Conservation (phyloP, 2,113 vertebrate species). For the Atrichornis clamosus region DNA sequence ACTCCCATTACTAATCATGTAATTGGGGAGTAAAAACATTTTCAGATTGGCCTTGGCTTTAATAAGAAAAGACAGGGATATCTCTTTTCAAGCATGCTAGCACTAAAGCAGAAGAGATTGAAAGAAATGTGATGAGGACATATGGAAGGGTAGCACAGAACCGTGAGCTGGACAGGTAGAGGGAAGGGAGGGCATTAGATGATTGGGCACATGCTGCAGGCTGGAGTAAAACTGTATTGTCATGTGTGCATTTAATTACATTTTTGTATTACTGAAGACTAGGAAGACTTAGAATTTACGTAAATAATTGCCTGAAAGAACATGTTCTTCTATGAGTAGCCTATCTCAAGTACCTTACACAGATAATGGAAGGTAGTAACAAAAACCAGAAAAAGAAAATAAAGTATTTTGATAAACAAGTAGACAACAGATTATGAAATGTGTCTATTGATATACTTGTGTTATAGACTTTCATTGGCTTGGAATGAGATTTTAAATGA, state of each 20-base stretch:
- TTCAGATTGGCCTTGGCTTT: not conserved
- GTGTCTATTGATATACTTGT: not conserved
- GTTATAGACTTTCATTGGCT: not conserved
- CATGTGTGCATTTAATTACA: not conserved
- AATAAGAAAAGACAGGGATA: not conserved
- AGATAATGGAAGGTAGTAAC: not conserved
- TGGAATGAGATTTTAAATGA: not conserved
- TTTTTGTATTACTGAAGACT: not conserved
- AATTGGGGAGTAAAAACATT: constrained; percentile 21
- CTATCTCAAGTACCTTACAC: not conserved
- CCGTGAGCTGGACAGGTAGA: not conserved
- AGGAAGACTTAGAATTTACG: not conserved
- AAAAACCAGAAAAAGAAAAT: not conserved
- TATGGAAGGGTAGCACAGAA: not conserved
- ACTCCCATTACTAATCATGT: not conserved
- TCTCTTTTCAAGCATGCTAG: not conserved
- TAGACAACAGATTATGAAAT: not conserved
- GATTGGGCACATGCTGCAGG: not conserved
- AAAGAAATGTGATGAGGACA: not conserved
- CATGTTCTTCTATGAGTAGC: not conserved
- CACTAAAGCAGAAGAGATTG: not conserved
- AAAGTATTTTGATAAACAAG: not conserved
- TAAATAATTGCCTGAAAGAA: not conserved
- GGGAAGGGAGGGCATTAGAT: not conserved
- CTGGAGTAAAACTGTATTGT: not conserved